Evolutionary conservation across 2,797 vertebrate species (phyloP).

Genomic region (Poecilia gillii): DNA sequence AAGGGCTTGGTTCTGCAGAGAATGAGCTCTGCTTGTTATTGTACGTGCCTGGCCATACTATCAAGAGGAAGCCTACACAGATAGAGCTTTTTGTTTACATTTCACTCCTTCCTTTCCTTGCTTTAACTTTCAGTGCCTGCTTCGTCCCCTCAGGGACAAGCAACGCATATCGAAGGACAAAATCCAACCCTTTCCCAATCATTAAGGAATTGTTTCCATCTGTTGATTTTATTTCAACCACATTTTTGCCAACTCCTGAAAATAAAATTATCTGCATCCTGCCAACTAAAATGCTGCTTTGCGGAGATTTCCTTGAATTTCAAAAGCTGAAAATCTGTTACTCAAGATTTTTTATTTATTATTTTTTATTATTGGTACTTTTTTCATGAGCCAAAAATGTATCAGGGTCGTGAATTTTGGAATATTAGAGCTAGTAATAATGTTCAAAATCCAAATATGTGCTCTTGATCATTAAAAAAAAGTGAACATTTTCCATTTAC

Average conservation of each 20-base stretch:
- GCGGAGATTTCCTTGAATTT: not conserved
- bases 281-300: not conserved
- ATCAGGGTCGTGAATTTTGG: not conserved
- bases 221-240: not conserved
- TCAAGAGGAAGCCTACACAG: conserved; percentile 15
- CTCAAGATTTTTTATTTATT: not conserved
- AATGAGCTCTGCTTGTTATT: conserved; percentile 7
- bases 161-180: not conserved
- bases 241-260: not conserved
- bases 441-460: not conserved
- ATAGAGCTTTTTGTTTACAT: conserved; percentile 16
- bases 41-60: not conserved
- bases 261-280: not conserved
- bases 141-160: not conserved
- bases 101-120: conserved; percentile 16
- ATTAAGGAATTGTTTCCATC: not conserved
- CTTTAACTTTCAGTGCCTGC: not conserved
- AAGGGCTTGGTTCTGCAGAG: not conserved
- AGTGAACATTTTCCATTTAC: not conserved
- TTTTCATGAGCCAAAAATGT: not conserved
- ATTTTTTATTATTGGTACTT: not conserved
- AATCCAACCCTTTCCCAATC: not conserved
- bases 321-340: not conserved
- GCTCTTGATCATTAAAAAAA: not conserved
- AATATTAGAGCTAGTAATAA: not conserved